Base-by-base conservation (phyloP, 2,888 invertebrate genomes). In the Subacronicta megacephala region DNA sequence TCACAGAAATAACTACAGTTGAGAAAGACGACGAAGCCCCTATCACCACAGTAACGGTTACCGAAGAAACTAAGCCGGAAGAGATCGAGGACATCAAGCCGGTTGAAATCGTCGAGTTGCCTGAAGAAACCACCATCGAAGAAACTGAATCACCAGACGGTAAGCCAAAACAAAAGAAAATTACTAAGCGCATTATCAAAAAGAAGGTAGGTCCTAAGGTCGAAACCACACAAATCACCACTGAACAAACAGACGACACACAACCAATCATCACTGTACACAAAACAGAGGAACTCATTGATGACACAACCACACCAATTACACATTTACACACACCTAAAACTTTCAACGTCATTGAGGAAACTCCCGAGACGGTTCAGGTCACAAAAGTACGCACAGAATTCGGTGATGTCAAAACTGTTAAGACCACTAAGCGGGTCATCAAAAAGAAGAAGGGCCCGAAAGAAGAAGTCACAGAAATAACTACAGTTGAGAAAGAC, bases 401-500 rank as follows among this genome's bases (percentile, higher is more conserved):
- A 46, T 75, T 82, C 42, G 88, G 85, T 0, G 87, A 84, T 13
- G 56, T 82, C 1, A 82, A 83, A 17, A 82, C 81, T 55, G 49
- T 72, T 0, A 72, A 62, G 72, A 70, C 78, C 0, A 67, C 80
- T 20, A 89, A 81, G 53, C 79, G 85, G 2, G 72, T 78, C 0
- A 71, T 89, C n/a, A 84, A 49, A 77, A 92, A 92, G 42, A 87
- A 83, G 52, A 89, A 86, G 37, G 95, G 90, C 0, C 77, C 80
- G 0, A 93, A 93, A 49, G 81, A 89, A 55, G 93, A 94, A 70
- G 81, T 91, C 9, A 93, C 95, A 0, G 92, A 91, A 75, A 90
- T 90, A n/a, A 83, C 89, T 2, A 94, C 94, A 6, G 80, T 90
- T 13, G 84, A 92, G 58, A 86, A 88, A 50, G 89, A 91, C 2